Evolutionary conservation across 30 jellyfish, hydroid and myxozoan species (phyloP), one percentile per base, ranked within the genome.

Genomic region (Hydractinia symbiolongicarpus): DNA sequence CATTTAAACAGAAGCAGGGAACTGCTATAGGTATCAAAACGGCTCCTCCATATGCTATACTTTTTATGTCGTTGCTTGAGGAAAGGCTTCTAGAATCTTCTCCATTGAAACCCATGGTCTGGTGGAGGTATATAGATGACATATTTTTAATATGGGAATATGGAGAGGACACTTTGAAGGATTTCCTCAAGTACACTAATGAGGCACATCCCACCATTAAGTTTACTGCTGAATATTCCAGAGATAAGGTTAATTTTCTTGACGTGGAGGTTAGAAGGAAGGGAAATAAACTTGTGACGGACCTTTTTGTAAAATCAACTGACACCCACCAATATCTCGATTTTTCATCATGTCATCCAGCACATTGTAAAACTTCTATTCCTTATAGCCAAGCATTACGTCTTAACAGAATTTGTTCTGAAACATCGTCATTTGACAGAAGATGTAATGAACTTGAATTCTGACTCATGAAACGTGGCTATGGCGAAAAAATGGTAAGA

Each of bases 111-210:
- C 44, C 44, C 44, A 30, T 30, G 44, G 44, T 58, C 15, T 58
- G 69, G 69, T 71, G 80, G 80, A 55, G 80, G 11, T 71, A 71
- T 19, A 71, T 71, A 5, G 80, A 71, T 71, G 80, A 71, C 60
- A 50, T 71, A 19, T 71, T 71, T 71, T 13, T 71, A 40, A 71
- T 71, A 19, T 71, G 80, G 67, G 80, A 71, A 71, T 67, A 71
- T 15, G 80, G 80, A 58, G 80, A 71, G n/a, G 80, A 19, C 30
- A 71, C 30, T 17, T 50, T 70, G 14, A 62, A 13, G 51, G n/a
- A 51, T 30, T 30, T 30, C 44, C 44, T 30, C 44, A 30, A 30
- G 44, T 2, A 64, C 9, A 5, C 4, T 64, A 64, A 64, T 51
- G 40, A 51, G 9, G 19, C 8, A 44, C 74, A 64, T 51, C 17